Evolutionary conservation across 2,888 invertebrate species (phyloP), one percentile per base, ranked within the genome.

Genomic region (Oxytorus armatus): DNA sequence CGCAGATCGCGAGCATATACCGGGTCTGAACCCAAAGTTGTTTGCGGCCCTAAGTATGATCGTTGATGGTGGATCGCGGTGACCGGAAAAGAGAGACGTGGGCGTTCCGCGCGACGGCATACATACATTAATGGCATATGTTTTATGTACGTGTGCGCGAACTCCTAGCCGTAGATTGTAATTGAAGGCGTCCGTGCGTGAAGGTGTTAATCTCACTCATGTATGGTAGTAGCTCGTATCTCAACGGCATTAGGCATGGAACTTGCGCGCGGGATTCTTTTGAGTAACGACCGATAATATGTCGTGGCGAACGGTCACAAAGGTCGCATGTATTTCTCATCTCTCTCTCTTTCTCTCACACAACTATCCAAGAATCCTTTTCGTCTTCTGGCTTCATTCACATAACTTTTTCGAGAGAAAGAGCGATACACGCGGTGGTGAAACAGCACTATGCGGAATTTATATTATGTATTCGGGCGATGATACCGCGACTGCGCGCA

Each of bases 151-250:
- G 57, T 47, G 33, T 36, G 47, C 36, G 16, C 44, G 53, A 25
- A 16, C 66, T 25, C 44, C 29, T 18, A 69, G 66, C 68, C 49
- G 77, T 77, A 77, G 75, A 77, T 79, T 61, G 82, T 83, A 83
- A 83, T 83, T 83, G 81, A 82, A 83, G 82, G 83, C 82, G 80
- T 82, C 68, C 83, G 83, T 83, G 83, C 83, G 79, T 83, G 83
- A 83, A 83, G 82, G 83, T 82, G 81, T 82, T 82, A 77, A 81
- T 82, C 80, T 81, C 81, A 69, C 77, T 81, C 79, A 73, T 74
- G 77, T 79, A 75, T 78, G 74, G 79, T 80, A 57, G 73, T 75
- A 75, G 76, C 75, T 73, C 73, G 78, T 79, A 77, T 79, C 76
- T 81, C 77, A 79, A 44, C 79, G 68, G 79, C 82, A 82, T 82